phyloP scores from a whole-genome alignment of 2,888 invertebrate genomes.

The Ornithoptera alexandrae region DNA sequence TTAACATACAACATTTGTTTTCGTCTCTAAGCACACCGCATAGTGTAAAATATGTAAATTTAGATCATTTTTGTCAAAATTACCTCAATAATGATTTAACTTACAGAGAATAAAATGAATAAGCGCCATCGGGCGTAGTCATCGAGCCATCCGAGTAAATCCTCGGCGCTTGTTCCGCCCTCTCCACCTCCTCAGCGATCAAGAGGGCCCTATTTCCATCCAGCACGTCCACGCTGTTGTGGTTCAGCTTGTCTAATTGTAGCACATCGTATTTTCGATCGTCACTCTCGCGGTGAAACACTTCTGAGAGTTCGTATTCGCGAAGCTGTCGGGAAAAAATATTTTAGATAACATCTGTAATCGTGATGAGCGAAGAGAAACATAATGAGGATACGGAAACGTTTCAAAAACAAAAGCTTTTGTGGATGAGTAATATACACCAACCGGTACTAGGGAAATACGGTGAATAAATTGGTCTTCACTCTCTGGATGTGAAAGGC shows the following conservation, averaged over 20 bases:
- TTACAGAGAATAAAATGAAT: conserved; percentile 73
- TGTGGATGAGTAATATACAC: too few species aligned
- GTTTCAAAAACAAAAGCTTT: too few species aligned
- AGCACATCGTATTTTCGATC: conserved; percentile 87
- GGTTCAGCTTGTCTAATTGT: conserved; percentile 79
- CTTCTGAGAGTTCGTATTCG: conserved; percentile 92
- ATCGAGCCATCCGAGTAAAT: conserved; percentile 74
- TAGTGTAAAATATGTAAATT: too few species aligned
- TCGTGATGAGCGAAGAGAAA: too few species aligned
- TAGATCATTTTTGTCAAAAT: too few species aligned
- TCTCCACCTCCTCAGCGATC: conserved; percentile 89
- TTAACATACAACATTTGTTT: too few species aligned
- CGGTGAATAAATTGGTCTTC: too few species aligned
- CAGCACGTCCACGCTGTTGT: conserved; percentile 81
- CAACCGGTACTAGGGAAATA: too few species aligned
- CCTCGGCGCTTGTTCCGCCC: conserved; percentile 83
- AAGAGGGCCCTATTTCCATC: conserved; percentile 87
- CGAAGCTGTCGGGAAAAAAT: conserved; percentile 81
- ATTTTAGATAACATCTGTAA: conserved; percentile 1
- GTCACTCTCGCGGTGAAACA: conserved; percentile 90
- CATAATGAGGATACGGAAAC: too few species aligned
- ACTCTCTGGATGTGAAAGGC: too few species aligned
- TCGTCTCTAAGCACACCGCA: too few species aligned
- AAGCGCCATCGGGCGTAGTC: conserved; percentile 69
- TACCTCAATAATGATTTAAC: conserved; percentile 35